Evolutionary conservation across 2,113 vertebrate species (phyloP).

Genomic region (Sander vitreus): DNA sequence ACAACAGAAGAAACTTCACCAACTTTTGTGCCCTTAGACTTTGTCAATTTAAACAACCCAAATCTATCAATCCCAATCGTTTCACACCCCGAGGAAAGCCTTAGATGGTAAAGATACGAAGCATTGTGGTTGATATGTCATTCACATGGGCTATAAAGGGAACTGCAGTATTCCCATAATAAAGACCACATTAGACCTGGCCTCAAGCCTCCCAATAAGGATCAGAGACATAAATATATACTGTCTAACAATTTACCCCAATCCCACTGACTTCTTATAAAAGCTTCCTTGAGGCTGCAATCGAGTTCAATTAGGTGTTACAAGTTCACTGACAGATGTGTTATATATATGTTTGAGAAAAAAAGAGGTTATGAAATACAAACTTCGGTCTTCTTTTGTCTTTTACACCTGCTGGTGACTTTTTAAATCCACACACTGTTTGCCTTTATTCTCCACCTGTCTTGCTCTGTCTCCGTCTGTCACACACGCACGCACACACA

Average conservation of each 20-base stretch:
- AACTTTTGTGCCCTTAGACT: not conserved
- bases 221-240: slow-evolving; percentile 40
- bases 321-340: slow-evolving; percentile 18
- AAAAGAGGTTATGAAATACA: not conserved
- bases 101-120: not conserved
- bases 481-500: not conserved
- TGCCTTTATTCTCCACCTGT: not conserved
- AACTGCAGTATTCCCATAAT: slow-evolving; percentile 8
- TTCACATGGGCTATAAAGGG: slow-evolving; percentile 9
- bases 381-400: slow-evolving; percentile 1
- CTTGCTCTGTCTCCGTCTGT: slow-evolving; percentile 1
- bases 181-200: slow-evolving; percentile 3
- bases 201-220: slow-evolving; percentile 7
- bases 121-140: slow-evolving; percentile 15
- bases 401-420: slow-evolving; percentile 24
- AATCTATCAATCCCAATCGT: slow-evolving; percentile 12
- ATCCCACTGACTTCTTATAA: slow-evolving; percentile 36
- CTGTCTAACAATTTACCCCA: slow-evolving; percentile 40
- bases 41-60: slow-evolving; percentile 11
- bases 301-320: slow-evolving; percentile 23
- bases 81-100: slow-evolving; percentile 2
- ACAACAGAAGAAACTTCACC: slow-evolving; percentile 20
- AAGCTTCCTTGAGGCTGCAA: slow-evolving; percentile 27
- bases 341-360: no score
- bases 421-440: not conserved